Percentiles rank a stretch among this genome's conserved stretches.
phyloP scores from a whole-genome alignment of 1,140 invertebrate species.

The Aphelinus atriplicis region DNA sequence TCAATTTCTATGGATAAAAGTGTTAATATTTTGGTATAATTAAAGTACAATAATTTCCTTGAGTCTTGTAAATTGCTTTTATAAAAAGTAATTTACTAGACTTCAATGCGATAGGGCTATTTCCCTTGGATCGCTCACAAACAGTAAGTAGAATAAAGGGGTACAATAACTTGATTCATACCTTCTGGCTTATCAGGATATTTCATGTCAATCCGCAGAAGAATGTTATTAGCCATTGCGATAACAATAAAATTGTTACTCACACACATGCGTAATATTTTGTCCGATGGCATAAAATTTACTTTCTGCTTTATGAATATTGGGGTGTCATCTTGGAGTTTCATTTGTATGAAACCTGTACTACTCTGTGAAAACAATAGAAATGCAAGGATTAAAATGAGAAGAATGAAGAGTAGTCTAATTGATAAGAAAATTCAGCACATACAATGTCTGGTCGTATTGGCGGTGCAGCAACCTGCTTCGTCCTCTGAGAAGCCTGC shows the following conservation, averaged over 20 bases:
- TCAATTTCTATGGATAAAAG: constrained; percentile 67
- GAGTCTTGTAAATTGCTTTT: not conserved
- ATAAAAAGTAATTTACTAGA: constrained; percentile 14
- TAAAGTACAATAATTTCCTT: not conserved
- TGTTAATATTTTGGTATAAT: constrained; percentile 11
- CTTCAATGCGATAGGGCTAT: constrained; percentile 3
- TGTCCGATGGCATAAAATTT: constrained; percentile 79
- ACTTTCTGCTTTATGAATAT: constrained; percentile 84
- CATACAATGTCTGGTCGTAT: constrained; percentile 64
- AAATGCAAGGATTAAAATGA: constrained; percentile 5
- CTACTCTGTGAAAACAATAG: constrained; percentile 60
- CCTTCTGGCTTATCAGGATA: constrained; percentile 82
- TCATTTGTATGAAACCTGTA: constrained; percentile 76
- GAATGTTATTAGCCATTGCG: constrained; percentile 82
- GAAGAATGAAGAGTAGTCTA: not conserved
- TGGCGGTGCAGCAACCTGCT: constrained; percentile 55
- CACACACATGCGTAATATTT: constrained; percentile 82
- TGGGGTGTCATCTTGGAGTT: constrained; percentile 75
- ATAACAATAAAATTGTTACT: constrained; percentile 85
- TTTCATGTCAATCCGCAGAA: constrained; percentile 85
- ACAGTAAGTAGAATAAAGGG: not conserved
- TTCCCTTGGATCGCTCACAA: too few species aligned
- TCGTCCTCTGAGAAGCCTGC: constrained; percentile 72
- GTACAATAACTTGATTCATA: constrained; percentile 54
- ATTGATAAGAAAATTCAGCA: constrained; percentile 31